Percentiles rank a stretch among this genome's conserved stretches.
phyloP scores from a whole-genome alignment of 2,113 vertebrate genomes.

The Rhinogobius similis region DNA sequence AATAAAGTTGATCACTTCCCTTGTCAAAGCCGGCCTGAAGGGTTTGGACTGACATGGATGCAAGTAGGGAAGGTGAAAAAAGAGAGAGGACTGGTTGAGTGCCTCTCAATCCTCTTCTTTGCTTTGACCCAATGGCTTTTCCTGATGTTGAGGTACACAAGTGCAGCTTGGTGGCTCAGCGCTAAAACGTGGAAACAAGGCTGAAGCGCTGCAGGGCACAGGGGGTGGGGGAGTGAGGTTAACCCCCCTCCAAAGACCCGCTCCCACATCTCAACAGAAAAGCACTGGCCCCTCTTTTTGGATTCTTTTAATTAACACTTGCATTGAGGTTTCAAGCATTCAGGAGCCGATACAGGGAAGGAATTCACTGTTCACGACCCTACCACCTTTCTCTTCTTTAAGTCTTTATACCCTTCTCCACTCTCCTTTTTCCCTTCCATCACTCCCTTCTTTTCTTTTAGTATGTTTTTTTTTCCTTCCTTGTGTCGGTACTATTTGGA shows the following conservation, averaged over 20 bases:
- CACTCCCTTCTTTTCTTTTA: constrained; percentile 58
- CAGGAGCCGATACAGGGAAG: constrained; percentile 71
- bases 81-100: constrained; percentile 60
- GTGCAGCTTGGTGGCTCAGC: constrained; percentile 68
- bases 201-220: constrained; percentile 71
- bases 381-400: constrained; percentile 39
- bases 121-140: constrained; percentile 70
- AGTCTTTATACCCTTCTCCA: constrained; percentile 58
- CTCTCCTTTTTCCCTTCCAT: constrained; percentile 44
- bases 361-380: constrained; percentile 62
- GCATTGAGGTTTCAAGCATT: constrained; percentile 76
- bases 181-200: constrained; percentile 73
- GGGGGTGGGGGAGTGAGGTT: constrained; percentile 70
- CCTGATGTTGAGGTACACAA: constrained; percentile 70
- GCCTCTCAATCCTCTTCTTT: constrained; percentile 66
- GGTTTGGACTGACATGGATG: constrained; percentile 67
- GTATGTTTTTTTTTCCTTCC: constrained; percentile 68
- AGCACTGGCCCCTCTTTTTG: constrained; percentile 78
- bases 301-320: constrained; percentile 86
- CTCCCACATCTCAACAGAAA: constrained; percentile 76
- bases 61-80: constrained; percentile 59
- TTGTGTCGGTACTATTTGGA: constrained; percentile 75
- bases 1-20: constrained; percentile 79
- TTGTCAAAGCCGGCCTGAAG: constrained; percentile 69
- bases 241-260: constrained; percentile 70